Percentiles rank a stretch among this genome's conserved stretches.
These are phyloP conservation scores for Entelurus aequoreus DNA, from an alignment of 2,113 vertebrate genomes.

Conservation along the genomic window DNA sequence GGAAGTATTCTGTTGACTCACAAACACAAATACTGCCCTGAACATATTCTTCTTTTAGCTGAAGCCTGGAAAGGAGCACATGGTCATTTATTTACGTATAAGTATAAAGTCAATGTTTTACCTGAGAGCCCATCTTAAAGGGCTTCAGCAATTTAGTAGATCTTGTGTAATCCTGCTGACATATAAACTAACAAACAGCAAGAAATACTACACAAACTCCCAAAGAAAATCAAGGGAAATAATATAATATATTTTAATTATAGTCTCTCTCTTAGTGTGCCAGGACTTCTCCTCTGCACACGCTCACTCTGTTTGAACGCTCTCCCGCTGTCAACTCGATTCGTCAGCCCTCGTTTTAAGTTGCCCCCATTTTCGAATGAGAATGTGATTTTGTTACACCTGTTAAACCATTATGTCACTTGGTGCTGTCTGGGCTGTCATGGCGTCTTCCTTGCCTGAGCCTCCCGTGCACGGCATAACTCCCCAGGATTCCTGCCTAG, in stretches of 20 bases:
- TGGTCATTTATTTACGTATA: too few species aligned
- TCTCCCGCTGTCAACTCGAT: conserved; percentile 23
- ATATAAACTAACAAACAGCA: background rate
- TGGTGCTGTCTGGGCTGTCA: conserved; percentile 39
- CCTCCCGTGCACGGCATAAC: conserved; percentile 16
- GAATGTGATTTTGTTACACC: conserved; percentile 33
- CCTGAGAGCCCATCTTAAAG: too few species aligned
- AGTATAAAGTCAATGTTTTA: too few species aligned
- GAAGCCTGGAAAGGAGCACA: too few species aligned
- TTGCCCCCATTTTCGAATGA: background rate
- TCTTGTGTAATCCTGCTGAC: too few species aligned
- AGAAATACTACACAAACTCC: too few species aligned
- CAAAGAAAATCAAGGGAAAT: too few species aligned
- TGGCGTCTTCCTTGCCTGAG: conserved; percentile 19
- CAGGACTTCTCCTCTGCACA: conserved; percentile 1
- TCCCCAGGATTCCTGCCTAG: background rate
- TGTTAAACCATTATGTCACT: conserved; percentile 38
- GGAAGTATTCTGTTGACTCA: too few species aligned
- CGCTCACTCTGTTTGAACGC: conserved; percentile 8
- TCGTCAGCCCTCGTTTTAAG: conserved; percentile 3
- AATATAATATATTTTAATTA: too few species aligned
- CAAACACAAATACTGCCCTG: too few species aligned
- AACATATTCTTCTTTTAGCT: too few species aligned
- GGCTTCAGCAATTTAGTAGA: too few species aligned
- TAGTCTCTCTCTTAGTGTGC: background rate